phyloP scores from a whole-genome alignment of 2,113 vertebrate genomes.

The Saguinus imperator region DNA sequence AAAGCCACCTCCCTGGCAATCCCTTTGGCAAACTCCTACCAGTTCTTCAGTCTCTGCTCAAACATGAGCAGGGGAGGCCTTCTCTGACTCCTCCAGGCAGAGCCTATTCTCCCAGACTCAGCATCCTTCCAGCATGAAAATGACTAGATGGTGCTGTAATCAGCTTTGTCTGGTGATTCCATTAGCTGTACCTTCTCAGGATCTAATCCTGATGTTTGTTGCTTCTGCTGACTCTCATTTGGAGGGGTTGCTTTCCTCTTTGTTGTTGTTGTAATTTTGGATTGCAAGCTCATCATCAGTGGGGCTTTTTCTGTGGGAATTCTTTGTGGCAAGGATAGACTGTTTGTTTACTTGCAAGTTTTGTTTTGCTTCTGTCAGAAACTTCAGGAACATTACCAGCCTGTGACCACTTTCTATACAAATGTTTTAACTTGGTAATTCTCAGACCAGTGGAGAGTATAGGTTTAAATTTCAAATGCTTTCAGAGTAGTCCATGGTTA shows the following conservation, averaged over 20 bases:
- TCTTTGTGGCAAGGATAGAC: background rate
- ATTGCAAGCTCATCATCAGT: background rate
- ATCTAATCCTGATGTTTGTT: background rate
- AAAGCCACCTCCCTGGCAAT: background rate
- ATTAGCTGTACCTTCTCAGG: background rate
- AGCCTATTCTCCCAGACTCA: background rate
- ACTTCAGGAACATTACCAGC: background rate
- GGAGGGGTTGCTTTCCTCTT: background rate
- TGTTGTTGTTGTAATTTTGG: background rate
- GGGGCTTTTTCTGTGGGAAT: background rate
- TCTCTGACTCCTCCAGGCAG: background rate
- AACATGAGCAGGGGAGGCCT: background rate
- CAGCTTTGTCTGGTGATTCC: background rate
- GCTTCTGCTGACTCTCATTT: background rate
- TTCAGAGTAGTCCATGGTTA: background rate
- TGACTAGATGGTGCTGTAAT: too few species aligned
- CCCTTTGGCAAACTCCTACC: background rate
- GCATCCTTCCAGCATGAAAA: background rate
- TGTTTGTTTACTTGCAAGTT: background rate
- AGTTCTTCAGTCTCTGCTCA: background rate
- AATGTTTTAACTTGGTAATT: slow-evolving; percentile 10
- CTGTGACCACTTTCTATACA: background rate
- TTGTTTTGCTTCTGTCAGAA: background rate
- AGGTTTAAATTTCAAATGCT: background rate
- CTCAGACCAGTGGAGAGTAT: background rate